Evolutionary conservation across 1,140 invertebrate species (phyloP), one percentile per base, ranked within the genome.

Genomic region (Philaenus spumarius): DNA sequence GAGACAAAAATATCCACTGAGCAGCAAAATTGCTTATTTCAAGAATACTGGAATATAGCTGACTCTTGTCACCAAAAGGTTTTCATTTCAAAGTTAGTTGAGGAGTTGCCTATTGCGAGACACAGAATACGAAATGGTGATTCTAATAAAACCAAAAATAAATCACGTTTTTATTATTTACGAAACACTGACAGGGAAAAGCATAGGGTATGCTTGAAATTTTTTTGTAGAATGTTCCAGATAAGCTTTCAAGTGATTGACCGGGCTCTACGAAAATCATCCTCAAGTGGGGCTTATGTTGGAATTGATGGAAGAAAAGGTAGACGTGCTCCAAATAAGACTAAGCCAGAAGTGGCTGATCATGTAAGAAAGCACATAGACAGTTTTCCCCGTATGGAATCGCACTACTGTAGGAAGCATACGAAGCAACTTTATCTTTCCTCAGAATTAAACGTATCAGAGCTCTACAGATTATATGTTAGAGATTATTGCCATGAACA

Each of bases 181-280:
- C 34, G 30, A 40, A 37, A 42, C 23, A 15, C 7, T 4, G 6
- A 48, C 12, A 48, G 26, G 26, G 26, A 52, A 26, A 55, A 55
- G 40, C 52, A 55, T 55, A 37, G 52, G 23, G 52, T 55, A 39
- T 55, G 52, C 40, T 42, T 55, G 11, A 55, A 55, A 42, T 55
- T 55, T 22, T 55, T 55, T 35, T 55, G 35, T 19, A 17, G 14
- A 42, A 37, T 55, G 37, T 55, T 55, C n/a, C 52, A 55, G 40
- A 55, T 55, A 37, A 55, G 52, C 20, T 55, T 55, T 20, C 52
- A 55, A 39, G 40, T 55, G 12, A 55, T 55, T 55, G 52, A 55
- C 40, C 26, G 37, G 40, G 34, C 52, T 12, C 23, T 55, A 42
- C n/a, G 23, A 24, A 39, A 42, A 55, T 55, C 52, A 37, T 19